phyloP scores from a whole-genome alignment of 2,888 invertebrate genomes.

The Euproctis similis region DNA sequence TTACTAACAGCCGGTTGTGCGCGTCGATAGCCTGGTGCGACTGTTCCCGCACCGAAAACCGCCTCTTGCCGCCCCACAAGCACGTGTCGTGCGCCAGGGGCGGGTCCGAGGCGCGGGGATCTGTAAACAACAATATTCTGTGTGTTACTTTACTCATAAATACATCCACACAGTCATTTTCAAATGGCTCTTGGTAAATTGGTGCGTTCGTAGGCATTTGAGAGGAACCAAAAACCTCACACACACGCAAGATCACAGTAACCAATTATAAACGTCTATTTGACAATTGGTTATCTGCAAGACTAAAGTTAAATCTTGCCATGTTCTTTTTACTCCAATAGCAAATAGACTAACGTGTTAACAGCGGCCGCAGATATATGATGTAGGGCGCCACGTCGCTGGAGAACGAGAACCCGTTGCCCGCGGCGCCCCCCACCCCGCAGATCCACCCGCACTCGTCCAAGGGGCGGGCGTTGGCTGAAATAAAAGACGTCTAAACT shows the following conservation, averaged over 20 bases:
- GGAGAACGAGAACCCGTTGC: conserved; percentile 52
- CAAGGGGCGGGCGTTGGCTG: conserved; percentile 60
- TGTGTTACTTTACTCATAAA: no score
- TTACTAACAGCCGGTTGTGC: conserved; percentile 65
- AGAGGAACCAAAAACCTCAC: no score
- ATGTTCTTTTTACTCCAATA: no score
- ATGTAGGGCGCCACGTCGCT: conserved; percentile 52
- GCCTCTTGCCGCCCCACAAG: conserved; percentile 50
- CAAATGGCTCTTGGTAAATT: no score
- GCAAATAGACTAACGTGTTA: conserved; percentile 40
- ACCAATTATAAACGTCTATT: no score
- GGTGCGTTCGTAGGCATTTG: no score
- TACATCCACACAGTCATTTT: no score
- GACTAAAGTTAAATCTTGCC: no score
- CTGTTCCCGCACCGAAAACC: conserved; percentile 60
- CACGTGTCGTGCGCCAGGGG: conserved; percentile 50
- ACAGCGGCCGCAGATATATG: conserved; percentile 49
- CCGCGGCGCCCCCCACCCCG: conserved; percentile 39
- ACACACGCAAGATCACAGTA: no score
- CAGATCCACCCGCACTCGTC: conserved; percentile 57
- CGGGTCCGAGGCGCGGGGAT: conserved; percentile 36
- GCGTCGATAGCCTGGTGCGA: conserved; percentile 66
- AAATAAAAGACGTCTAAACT: background rate
- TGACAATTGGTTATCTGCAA: no score
- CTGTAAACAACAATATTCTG: no score